Conservation (phyloP, 2,797 vertebrate species). For the Tympanoctomys barrerae region DNA sequence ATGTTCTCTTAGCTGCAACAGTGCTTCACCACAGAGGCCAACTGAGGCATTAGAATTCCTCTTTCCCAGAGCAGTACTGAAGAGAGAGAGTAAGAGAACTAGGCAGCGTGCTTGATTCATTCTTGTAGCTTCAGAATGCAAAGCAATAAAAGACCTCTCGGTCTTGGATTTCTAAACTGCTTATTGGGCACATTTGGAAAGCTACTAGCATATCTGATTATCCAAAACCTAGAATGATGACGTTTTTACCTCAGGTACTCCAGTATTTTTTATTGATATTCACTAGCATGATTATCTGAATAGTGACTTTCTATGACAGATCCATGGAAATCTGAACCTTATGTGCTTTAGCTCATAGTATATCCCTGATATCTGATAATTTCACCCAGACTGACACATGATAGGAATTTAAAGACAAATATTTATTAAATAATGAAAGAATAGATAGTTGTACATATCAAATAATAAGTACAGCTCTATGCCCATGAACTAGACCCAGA, state of each 20-base stretch:
- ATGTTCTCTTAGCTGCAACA: not conserved
- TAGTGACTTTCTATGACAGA: not conserved
- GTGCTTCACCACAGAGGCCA: not conserved
- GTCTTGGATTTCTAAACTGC: not conserved
- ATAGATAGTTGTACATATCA: not conserved
- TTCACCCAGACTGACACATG: not conserved
- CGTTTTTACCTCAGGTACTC: not conserved
- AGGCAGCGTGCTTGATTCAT: not conserved
- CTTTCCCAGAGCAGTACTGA: not conserved
- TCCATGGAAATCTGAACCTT: not conserved
- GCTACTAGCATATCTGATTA: not conserved
- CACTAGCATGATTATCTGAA: not conserved
- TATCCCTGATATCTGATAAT: not conserved
- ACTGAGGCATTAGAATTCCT: not conserved
- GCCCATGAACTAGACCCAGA: not conserved
- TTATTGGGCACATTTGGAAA: not conserved
- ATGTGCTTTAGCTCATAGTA: not conserved
- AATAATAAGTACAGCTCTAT: not conserved
- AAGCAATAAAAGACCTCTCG: not conserved
- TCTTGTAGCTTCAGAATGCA: not conserved
- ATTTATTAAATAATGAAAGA: not conserved
- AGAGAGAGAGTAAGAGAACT: not conserved
- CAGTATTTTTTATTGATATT: not conserved
- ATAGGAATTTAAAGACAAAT: not conserved
- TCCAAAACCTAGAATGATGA: not conserved